Evolutionary conservation across 2,888 invertebrate species (phyloP).

Genomic region (Erpobdella octoculata): DNA sequence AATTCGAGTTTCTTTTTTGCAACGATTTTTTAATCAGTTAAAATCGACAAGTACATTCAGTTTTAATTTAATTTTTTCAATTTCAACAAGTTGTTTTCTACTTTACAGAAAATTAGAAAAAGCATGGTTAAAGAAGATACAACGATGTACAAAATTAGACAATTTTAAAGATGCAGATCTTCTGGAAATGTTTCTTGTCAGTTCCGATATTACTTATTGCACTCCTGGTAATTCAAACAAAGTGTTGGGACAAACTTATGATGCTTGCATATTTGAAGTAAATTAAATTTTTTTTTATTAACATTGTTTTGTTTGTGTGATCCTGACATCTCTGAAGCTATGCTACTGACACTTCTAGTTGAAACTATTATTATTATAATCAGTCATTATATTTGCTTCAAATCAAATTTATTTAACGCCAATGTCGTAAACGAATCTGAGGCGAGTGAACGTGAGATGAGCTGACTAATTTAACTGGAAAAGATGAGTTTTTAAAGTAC

Average conservation of each 20-base stretch:
- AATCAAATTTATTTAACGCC: too few relatives aligned
- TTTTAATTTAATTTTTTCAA: neutral
- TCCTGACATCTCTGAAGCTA: too few relatives aligned
- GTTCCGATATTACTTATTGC: slow-evolving; percentile 9
- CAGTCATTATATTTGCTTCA: too few relatives aligned
- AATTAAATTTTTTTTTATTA: neutral
- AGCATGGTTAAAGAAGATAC: neutral
- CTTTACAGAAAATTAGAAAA: neutral
- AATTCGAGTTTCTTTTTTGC: neutral
- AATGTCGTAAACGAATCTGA: too few relatives aligned
- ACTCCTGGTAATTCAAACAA: neutral
- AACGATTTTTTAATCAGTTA: neutral
- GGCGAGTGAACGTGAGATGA: too few relatives aligned
- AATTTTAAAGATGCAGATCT: neutral
- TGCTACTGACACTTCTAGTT: too few relatives aligned
- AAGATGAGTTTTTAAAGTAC: too few relatives aligned
- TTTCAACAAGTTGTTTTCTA: neutral
- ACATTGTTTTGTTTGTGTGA: too few relatives aligned
- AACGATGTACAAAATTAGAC: neutral
- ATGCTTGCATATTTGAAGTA: slow-evolving; percentile 23
- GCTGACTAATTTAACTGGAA: too few relatives aligned
- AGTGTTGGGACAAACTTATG: slow-evolving; percentile 6
- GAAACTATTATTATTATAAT: too few relatives aligned
- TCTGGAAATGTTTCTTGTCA: slow-evolving; percentile 3
- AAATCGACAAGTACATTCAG: neutral